Evolutionary conservation across 2,113 vertebrate genomes (phyloP).

Genomic region (Emydocephalus ijimae): DNA sequence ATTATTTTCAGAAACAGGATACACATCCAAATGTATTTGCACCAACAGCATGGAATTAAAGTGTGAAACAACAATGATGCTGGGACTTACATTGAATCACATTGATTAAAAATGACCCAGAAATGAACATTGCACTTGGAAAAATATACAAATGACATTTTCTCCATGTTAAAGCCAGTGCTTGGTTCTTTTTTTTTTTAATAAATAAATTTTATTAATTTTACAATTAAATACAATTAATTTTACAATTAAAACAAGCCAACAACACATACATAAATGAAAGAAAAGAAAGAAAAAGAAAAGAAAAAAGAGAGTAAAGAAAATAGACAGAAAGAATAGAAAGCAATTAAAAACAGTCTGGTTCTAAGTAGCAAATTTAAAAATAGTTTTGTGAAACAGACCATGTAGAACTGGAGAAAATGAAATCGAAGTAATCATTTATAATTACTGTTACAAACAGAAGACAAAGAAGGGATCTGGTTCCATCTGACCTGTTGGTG

Average conservation of each 20-base stretch:
- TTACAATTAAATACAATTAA: too few species aligned
- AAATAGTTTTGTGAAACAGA: neutral
- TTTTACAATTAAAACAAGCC: too few species aligned
- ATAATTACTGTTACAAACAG: neutral
- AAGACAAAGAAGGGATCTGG: neutral
- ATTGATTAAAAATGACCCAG: conserved; percentile 12
- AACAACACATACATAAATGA: too few species aligned
- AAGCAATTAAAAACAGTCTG: neutral
- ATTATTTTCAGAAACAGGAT: conserved; percentile 38
- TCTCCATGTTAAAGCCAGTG: neutral
- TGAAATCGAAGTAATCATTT: neutral
- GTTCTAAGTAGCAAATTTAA: neutral
- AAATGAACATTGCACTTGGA: neutral
- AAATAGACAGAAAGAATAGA: too few species aligned
- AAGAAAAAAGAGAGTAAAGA: too few species aligned
- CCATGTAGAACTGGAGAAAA: neutral
- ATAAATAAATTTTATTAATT: too few species aligned
- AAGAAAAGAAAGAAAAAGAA: too few species aligned
- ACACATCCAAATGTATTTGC: conserved; percentile 41
- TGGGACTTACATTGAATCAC: conserved; percentile 13
- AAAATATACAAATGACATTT: neutral
- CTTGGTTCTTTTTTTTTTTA: too few species aligned
- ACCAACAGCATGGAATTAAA: conserved; percentile 21
- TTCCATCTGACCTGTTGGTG: neutral
- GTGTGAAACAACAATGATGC: conserved; percentile 29